Conservation (phyloP, 2,113 vertebrate species). For the Riparia riparia region DNA sequence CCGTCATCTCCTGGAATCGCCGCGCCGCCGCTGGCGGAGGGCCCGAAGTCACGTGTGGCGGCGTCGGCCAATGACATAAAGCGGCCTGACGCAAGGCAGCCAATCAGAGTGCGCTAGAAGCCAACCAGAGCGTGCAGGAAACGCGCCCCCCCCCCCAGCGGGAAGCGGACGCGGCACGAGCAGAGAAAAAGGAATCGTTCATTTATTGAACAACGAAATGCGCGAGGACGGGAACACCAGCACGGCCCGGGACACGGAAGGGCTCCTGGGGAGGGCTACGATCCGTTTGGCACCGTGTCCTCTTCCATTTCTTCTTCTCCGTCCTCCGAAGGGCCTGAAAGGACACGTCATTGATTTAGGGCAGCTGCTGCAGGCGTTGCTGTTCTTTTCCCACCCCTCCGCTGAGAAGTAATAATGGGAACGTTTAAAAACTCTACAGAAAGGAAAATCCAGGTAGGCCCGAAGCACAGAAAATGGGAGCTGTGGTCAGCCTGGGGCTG, state of each 20-base stretch:
- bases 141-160: fast-evolving
- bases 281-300: slow-evolving; percentile 84
- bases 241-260: not conserved
- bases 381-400: not conserved
- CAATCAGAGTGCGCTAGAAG: fast-evolving
- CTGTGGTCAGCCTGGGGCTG: fast-evolving
- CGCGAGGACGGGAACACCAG: not conserved
- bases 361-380: fast-evolving
- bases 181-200: not conserved
- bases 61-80: fast-evolving
- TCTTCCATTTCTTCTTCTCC: slow-evolving; percentile 87
- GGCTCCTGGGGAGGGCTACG: slow-evolving; percentile 56
- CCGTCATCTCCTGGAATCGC: fast-evolving
- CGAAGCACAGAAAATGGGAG: fast-evolving
- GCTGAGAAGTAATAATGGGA: fast-evolving
- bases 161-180: not conserved
- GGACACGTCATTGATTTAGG: not conserved
- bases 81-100: fast-evolving
- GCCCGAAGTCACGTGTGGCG: fast-evolving
- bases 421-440: not conserved
- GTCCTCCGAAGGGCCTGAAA: slow-evolving; percentile 74
- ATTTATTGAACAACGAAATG: slow-evolving; percentile 57
- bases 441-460: fast-evolving
- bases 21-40: fast-evolving
- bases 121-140: fast-evolving